These are phyloP conservation scores for Enteromius thamalakanensis DNA, from an alignment of 2,797 vertebrate species.

Conservation along the genomic window DNA sequence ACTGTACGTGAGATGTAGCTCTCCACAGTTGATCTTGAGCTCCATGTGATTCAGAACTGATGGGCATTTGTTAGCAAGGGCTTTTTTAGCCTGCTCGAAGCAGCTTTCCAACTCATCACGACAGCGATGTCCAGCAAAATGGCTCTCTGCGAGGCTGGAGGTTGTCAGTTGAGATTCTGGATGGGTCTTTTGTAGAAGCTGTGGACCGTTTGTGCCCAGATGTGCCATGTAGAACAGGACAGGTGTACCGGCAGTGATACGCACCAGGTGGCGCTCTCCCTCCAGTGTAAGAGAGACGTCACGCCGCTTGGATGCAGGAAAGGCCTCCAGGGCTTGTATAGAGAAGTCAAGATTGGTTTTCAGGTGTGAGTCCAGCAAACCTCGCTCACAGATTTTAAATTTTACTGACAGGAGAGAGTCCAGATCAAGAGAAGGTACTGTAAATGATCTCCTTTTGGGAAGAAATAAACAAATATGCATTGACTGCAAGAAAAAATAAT, in stretches of 20 bases:
- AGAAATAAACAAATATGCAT: background rate
- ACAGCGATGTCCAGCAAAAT: constrained; percentile 59
- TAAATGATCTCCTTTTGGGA: constrained; percentile 46
- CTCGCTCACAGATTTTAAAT: constrained; percentile 47
- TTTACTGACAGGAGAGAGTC: constrained; percentile 52
- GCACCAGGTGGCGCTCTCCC: constrained; percentile 51
- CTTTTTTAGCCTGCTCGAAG: constrained; percentile 40
- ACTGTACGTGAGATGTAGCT: constrained; percentile 54
- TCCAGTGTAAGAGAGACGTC: constrained; percentile 50
- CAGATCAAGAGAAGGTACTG: constrained; percentile 44
- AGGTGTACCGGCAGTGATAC: constrained; percentile 43
- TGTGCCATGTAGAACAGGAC: constrained; percentile 48
- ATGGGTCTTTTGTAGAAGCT: constrained; percentile 52
- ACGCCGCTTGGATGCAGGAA: constrained; percentile 45
- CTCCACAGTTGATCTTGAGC: constrained; percentile 54
- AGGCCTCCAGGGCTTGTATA: constrained; percentile 40
- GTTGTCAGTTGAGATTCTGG: constrained; percentile 30
- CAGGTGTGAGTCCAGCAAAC: constrained; percentile 52
- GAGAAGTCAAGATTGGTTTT: constrained; percentile 56
- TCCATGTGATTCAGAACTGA: constrained; percentile 41
- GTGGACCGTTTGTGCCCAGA: constrained; percentile 34
- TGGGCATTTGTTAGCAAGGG: constrained; percentile 27
- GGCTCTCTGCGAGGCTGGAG: constrained; percentile 39
- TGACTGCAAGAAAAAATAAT: background rate
- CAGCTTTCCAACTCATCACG: constrained; percentile 57